Evolutionary conservation across 2,113 vertebrate species (phyloP).

Genomic region (Pycnonotus jocosus): DNA sequence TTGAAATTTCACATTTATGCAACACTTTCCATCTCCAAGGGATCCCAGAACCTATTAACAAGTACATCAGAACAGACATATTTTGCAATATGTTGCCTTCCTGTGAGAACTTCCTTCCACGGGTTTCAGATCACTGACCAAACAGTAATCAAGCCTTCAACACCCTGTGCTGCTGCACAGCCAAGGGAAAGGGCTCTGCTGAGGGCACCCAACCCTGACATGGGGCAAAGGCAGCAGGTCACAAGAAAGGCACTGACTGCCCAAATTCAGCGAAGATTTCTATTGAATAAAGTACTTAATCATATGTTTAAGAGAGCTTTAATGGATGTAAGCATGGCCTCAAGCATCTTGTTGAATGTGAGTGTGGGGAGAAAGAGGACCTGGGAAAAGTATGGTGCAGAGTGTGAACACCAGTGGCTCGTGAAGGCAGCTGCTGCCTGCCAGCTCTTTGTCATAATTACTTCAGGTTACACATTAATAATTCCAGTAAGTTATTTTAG

Average conservation of each 20-base stretch:
- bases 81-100: constrained; percentile 1
- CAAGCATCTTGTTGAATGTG: not conserved
- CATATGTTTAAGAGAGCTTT: not conserved
- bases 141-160: not conserved
- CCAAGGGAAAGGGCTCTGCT: not conserved
- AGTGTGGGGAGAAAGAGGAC: not conserved
- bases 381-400: not conserved
- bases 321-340: not conserved
- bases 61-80: not conserved
- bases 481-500: not conserved
- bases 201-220: not conserved
- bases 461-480: not conserved
- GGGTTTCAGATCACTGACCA: not conserved
- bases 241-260: not conserved
- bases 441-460: not conserved
- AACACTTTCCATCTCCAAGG: constrained; percentile 15
- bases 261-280: not conserved
- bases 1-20: constrained; percentile 2
- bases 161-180: not conserved
- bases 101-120: not conserved
- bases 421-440: not conserved
- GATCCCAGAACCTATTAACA: not conserved
- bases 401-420: not conserved
- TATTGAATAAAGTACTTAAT: not conserved
- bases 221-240: not conserved